Evolutionary conservation across 2,113 vertebrate genomes (phyloP).

Genomic region (Neodon shergylaensis): DNA sequence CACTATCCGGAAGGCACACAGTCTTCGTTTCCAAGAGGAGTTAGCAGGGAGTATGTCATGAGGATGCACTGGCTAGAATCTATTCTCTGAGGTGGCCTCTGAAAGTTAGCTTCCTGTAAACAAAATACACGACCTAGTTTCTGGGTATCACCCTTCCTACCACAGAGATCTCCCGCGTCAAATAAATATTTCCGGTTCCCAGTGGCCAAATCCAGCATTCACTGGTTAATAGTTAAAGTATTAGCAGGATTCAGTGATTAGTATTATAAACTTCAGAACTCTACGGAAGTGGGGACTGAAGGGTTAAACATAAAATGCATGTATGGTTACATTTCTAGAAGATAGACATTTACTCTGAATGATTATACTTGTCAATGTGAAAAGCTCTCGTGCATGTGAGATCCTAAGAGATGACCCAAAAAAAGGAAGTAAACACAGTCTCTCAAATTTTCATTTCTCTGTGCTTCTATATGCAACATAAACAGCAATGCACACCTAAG

Average conservation of each 20-base stretch:
- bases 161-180: background rate
- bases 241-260: background rate
- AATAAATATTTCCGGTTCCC: constrained; percentile 10
- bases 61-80: background rate
- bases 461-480: background rate
- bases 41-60: background rate
- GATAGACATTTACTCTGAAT: background rate
- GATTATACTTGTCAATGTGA: background rate
- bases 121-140: background rate
- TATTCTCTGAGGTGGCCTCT: background rate
- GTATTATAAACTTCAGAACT: background rate
- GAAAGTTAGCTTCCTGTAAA: constrained; percentile 24
- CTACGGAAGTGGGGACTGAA: background rate
- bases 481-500: background rate
- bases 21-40: constrained; percentile 29
- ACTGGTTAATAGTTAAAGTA: background rate
- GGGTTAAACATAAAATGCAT: background rate
- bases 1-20: constrained; percentile 31
- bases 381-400: background rate
- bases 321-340: background rate
- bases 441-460: background rate
- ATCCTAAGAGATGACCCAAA: background rate
- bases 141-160: background rate
- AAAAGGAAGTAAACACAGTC: background rate
- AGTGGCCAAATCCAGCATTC: background rate